phyloP scores from a whole-genome alignment of 64 coral and sea anemone genomes.

The Montipora efflorescens region DNA sequence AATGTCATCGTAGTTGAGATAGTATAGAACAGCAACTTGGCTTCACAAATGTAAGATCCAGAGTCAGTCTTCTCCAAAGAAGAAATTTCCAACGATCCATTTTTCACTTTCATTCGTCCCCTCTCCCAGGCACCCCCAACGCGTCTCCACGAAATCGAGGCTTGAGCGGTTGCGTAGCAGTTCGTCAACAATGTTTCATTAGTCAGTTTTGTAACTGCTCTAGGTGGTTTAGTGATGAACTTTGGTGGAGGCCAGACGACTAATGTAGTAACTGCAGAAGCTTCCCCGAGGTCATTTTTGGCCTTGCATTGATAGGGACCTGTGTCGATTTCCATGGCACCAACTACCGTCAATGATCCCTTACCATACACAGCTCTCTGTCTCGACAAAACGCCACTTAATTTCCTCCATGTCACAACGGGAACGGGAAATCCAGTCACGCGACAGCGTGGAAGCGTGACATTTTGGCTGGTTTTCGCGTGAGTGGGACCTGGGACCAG shows the following conservation, averaged over 20 bases:
- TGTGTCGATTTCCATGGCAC: not conserved
- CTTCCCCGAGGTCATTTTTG: not conserved
- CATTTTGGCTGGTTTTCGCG: not conserved
- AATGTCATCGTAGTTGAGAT: not conserved
- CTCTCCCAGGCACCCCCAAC: not conserved
- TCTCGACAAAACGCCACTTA: not conserved
- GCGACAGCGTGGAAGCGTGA: conserved; percentile 29
- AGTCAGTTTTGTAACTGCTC: not conserved
- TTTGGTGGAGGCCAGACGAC: not conserved
- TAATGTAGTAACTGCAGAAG: not conserved
- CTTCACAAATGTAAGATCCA: conserved; percentile 13
- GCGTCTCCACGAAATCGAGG: conserved; percentile 1
- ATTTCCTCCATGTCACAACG: conserved; percentile 44
- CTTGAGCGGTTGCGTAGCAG: not conserved
- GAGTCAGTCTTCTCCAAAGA: not conserved
- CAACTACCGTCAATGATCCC: not conserved
- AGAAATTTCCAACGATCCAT: conserved; percentile 9
- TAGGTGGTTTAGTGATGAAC: not conserved
- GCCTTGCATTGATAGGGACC: not conserved
- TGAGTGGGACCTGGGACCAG: conserved; percentile 5
- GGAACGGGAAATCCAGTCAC: conserved; percentile 53
- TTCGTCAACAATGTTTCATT: not conserved
- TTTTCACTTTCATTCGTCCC: not conserved
- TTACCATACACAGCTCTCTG: not conserved
- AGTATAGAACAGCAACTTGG: not conserved